Evolutionary conservation across 1,140 invertebrate species (phyloP).

Genomic region (Cataglyphis hispanica): DNA sequence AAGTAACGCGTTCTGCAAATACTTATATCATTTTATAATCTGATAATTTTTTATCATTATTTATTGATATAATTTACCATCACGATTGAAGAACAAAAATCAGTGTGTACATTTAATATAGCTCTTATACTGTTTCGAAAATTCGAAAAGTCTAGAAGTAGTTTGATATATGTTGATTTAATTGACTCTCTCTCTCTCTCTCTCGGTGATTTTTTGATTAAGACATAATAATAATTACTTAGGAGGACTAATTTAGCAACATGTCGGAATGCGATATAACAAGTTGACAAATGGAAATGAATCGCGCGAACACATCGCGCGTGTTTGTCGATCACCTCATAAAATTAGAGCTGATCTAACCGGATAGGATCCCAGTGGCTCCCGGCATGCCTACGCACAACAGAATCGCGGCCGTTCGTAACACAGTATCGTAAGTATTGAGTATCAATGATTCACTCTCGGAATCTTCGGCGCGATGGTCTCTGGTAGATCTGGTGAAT

Average conservation of each 20-base stretch:
- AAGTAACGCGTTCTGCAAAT: neutral
- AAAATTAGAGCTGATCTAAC: conserved; percentile 82
- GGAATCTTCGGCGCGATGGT: conserved; percentile 68
- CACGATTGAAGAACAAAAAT: conserved; percentile 44
- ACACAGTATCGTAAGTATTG: conserved; percentile 68
- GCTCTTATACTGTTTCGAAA: neutral
- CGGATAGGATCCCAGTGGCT: conserved; percentile 59
- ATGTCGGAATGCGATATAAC: conserved; percentile 40
- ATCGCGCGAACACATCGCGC: neutral
- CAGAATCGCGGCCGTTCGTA: conserved; percentile 53
- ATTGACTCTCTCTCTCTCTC: conserved; percentile 29
- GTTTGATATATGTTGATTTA: conserved; percentile 61
- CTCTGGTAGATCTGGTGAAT: conserved; percentile 47
- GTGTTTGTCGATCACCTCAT: conserved; percentile 61
- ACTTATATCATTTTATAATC: neutral
- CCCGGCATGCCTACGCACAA: conserved; percentile 54
- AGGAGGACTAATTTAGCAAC: conserved; percentile 58
- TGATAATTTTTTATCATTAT: neutral
- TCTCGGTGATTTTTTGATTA: conserved; percentile 57
- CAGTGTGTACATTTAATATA: neutral
- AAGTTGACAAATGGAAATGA: conserved; percentile 61
- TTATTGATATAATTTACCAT: neutral
- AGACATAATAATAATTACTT: conserved; percentile 69
- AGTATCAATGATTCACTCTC: conserved; percentile 72
- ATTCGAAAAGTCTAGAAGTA: conserved; percentile 9